Conservation (phyloP, 2,113 vertebrate species). For the Clarias gariepinus region DNA sequence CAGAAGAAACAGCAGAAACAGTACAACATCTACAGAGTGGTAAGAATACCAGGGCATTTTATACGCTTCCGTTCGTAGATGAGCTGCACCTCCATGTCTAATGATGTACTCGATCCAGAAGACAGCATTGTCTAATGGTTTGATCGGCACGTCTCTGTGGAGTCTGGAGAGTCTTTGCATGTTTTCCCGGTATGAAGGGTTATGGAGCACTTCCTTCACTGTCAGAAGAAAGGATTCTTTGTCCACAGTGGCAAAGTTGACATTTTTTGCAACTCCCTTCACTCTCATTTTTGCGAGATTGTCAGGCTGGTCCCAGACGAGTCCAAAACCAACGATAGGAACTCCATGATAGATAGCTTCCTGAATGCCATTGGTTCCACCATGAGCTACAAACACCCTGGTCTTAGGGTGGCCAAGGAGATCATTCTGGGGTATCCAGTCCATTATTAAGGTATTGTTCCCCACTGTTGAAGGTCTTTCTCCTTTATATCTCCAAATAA, state of each 20-base stretch:
- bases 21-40: constrained; percentile 43
- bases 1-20: constrained; percentile 38
- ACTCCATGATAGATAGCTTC: constrained; percentile 53
- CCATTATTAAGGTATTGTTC: constrained; percentile 51
- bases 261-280: constrained; percentile 39
- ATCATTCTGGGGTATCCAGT: constrained; percentile 56
- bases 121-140: constrained; percentile 45
- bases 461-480: constrained; percentile 41
- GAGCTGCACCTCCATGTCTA: constrained; percentile 47
- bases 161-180: constrained; percentile 51
- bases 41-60: constrained; percentile 50
- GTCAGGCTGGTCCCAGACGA: constrained; percentile 51
- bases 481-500: constrained; percentile 51
- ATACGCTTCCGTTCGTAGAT: constrained; percentile 44
- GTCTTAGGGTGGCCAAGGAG: constrained; percentile 52
- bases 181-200: constrained; percentile 45
- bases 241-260: constrained; percentile 46
- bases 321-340: no score
- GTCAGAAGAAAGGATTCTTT: constrained; percentile 45
- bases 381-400: constrained; percentile 48
- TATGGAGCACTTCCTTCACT: constrained; percentile 42
- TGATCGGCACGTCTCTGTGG: constrained; percentile 43
- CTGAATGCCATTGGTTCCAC: constrained; percentile 53
- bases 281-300: constrained; percentile 50
- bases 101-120: constrained; percentile 51